Percentiles rank a stretch among this genome's conserved stretches.
phyloP scores from a whole-genome alignment of 2,113 vertebrate genomes.

The Apteryx owenii region DNA sequence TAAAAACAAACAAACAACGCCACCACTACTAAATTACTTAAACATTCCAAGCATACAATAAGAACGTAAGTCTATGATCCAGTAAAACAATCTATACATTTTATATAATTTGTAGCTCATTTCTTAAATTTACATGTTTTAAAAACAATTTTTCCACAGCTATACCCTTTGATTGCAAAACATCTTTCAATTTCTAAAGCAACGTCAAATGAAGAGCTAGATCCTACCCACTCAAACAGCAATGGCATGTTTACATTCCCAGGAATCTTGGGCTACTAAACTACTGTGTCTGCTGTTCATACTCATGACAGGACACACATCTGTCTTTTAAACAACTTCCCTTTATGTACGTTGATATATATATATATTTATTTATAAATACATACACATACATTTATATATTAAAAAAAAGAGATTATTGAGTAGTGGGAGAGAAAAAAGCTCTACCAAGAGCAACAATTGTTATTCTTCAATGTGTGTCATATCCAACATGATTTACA shows the following conservation, averaged over 20 bases:
- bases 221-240: conserved; percentile 51
- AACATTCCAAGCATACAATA: neutral
- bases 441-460: conserved; percentile 8
- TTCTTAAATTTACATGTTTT: neutral
- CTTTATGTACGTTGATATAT: conserved; percentile 69
- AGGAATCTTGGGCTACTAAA: conserved; percentile 70
- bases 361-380: neutral
- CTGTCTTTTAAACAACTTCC: conserved; percentile 80
- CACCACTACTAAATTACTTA: neutral
- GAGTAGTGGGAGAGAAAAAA: neutral
- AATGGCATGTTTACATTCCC: conserved; percentile 75
- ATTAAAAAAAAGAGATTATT: conserved; percentile 3
- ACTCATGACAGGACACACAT: conserved; percentile 76
- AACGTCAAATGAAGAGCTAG: conserved; percentile 61
- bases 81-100: neutral
- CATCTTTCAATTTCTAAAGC: conserved; percentile 43
- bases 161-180: neutral
- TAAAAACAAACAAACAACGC: neutral
- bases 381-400: neutral
- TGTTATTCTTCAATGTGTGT: conserved; percentile 16
- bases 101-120: neutral
- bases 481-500: conserved; percentile 54
- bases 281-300: conserved; percentile 72
- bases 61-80: neutral
- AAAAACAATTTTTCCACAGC: neutral